phyloP scores from a whole-genome alignment of 2,797 vertebrate genomes.

The Nasua narica region DNA sequence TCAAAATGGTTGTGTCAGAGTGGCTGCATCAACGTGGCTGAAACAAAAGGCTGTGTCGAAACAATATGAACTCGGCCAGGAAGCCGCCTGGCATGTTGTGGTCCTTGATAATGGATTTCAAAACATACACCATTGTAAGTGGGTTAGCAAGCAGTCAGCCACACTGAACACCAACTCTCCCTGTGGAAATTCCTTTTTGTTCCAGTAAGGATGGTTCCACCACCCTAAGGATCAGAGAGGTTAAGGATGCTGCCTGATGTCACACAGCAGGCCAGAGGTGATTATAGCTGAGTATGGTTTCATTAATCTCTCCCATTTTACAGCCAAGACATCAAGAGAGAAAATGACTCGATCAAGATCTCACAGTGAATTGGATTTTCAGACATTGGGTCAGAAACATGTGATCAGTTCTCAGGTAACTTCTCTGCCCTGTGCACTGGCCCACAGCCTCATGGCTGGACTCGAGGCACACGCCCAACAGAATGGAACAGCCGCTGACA shows the following conservation, averaged over 20 bases:
- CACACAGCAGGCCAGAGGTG: neutral
- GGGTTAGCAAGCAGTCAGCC: neutral
- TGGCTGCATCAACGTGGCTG: neutral
- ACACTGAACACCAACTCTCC: neutral
- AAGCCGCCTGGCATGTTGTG: neutral
- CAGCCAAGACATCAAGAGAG: neutral
- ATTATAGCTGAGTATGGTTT: neutral
- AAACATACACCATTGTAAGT: neutral
- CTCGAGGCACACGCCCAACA: neutral
- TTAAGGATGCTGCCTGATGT: neutral
- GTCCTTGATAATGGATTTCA: neutral
- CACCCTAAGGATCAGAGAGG: neutral
- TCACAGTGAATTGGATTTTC: neutral
- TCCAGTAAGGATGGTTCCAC: neutral
- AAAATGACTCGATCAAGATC: neutral
- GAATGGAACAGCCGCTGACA: neutral
- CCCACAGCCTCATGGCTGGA: neutral
- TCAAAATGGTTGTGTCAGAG: slow-evolving; percentile 19
- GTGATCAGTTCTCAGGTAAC: neutral
- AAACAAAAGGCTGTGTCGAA: slow-evolving; percentile 37
- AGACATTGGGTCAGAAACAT: neutral
- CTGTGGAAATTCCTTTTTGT: neutral
- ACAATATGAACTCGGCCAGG: neutral
- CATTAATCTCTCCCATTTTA: neutral
- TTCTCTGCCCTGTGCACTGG: neutral